Conservation (phyloP, 92 coral and sea anemone species). For the Zoanthus gigantus region DNA sequence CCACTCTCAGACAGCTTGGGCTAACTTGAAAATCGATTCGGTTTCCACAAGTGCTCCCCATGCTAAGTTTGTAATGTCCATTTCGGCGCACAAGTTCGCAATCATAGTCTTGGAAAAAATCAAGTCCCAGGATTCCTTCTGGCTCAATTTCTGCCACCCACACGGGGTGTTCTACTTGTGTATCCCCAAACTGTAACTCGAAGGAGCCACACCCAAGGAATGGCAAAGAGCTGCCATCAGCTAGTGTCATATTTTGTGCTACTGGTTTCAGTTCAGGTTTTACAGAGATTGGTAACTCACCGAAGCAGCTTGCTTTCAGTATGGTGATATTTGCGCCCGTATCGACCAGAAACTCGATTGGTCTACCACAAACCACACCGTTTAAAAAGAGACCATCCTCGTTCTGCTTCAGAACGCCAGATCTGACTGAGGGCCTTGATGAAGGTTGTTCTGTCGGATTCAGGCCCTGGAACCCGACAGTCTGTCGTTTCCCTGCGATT, state of each 20-base stretch:
- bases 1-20: neutral
- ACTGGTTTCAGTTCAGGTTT: conserved; percentile 33
- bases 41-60: neutral
- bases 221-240: conserved; percentile 14
- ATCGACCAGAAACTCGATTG: conserved; percentile 57
- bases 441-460: too few relatives aligned
- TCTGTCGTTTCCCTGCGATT: neutral
- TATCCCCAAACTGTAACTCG: neutral
- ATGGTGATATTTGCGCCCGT: conserved; percentile 64
- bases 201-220: neutral
- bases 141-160: conserved; percentile 35
- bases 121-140: conserved; percentile 18
- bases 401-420: neutral
- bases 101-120: neutral
- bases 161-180: conserved; percentile 15
- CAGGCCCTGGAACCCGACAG: neutral
- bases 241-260: conserved; percentile 41
- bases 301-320: conserved; percentile 51
- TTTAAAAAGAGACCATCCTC: conserved; percentile 43
- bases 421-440: neutral
- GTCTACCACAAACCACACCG: conserved; percentile 43
- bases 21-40: neutral
- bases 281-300: conserved; percentile 14
- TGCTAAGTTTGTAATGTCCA: neutral
- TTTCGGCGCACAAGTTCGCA: too few relatives aligned